Conservation (phyloP, 2,888 invertebrate genomes). For the Drosophila neotestacea region DNA sequence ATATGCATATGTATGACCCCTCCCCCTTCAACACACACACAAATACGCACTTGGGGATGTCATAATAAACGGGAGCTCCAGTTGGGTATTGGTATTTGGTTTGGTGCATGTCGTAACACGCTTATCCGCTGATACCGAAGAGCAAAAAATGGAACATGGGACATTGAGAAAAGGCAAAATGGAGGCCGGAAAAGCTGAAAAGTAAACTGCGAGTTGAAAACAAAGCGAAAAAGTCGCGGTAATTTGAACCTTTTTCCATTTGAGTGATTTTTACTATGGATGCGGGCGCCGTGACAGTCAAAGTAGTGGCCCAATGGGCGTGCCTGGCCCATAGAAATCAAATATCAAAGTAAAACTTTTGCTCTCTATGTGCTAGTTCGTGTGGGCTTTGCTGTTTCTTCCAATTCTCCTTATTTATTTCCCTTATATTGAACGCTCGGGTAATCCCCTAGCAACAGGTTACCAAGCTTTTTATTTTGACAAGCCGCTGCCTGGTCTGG, state of each 20-base stretch:
- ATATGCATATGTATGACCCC: constrained; percentile 20
- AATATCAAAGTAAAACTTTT: constrained; percentile 72
- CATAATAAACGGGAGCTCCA: constrained; percentile 34
- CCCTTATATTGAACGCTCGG: constrained; percentile 42
- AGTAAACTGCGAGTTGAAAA: constrained; percentile 57
- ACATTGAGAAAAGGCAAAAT: constrained; percentile 27
- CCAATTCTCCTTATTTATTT: constrained; percentile 10
- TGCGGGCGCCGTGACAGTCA: constrained; percentile 33
- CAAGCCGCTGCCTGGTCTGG: constrained; percentile 35
- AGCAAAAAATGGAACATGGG: constrained; percentile 40
- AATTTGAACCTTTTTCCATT: constrained; percentile 81
- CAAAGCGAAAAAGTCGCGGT: constrained; percentile 65
- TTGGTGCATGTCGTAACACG: constrained; percentile 35
- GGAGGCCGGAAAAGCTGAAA: constrained; percentile 61
- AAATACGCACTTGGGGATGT: constrained; percentile 1
- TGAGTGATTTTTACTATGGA: constrained; percentile 60
- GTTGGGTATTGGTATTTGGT: constrained; percentile 44
- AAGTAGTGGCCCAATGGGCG: constrained; percentile 25
- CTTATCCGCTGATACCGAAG: constrained; percentile 44
- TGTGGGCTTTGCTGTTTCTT: constrained; percentile 13
- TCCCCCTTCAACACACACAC: constrained; percentile 4
- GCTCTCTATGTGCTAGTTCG: constrained; percentile 1
- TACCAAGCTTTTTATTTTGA: constrained; percentile 70
- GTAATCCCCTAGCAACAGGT: constrained; percentile 77
- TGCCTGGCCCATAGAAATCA: constrained; percentile 58